Evolutionary conservation across 2,797 vertebrate genomes (phyloP).

Genomic region (Arctocebus calabarensis): DNA sequence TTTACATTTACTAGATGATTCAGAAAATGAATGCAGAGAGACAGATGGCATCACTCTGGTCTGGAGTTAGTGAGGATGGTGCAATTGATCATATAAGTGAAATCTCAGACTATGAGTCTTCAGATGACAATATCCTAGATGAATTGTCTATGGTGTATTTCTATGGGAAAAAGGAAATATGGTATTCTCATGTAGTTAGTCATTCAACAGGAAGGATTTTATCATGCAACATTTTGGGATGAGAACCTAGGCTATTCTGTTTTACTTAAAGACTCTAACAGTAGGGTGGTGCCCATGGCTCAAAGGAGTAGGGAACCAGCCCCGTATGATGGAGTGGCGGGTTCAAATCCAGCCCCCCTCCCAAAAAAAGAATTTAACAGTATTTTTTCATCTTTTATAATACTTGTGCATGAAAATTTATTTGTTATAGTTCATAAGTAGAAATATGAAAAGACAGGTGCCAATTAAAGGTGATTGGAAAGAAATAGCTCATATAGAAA

Average conservation of each 20-base stretch:
- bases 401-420: too few species aligned
- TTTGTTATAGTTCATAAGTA: too few species aligned
- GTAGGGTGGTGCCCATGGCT: too few species aligned
- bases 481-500: too few species aligned
- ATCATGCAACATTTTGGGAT: background rate
- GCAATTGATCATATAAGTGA: background rate
- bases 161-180: background rate
- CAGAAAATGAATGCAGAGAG: background rate
- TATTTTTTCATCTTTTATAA: too few species aligned
- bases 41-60: background rate
- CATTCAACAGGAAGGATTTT: background rate
- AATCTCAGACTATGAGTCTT: slow-evolving; percentile 35
- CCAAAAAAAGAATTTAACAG: too few species aligned
- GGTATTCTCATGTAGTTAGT: background rate
- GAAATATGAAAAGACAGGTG: too few species aligned
- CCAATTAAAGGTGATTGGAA: too few species aligned
- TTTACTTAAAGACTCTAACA: background rate
- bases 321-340: too few species aligned
- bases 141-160: background rate
- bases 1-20: background rate
- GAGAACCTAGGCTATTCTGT: background rate
- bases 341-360: too few species aligned
- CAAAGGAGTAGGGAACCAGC: too few species aligned
- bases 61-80: background rate
- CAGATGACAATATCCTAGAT: background rate